Base-by-base conservation (phyloP, 1,140 invertebrate species). In the Megalonaias nervosa region DNA sequence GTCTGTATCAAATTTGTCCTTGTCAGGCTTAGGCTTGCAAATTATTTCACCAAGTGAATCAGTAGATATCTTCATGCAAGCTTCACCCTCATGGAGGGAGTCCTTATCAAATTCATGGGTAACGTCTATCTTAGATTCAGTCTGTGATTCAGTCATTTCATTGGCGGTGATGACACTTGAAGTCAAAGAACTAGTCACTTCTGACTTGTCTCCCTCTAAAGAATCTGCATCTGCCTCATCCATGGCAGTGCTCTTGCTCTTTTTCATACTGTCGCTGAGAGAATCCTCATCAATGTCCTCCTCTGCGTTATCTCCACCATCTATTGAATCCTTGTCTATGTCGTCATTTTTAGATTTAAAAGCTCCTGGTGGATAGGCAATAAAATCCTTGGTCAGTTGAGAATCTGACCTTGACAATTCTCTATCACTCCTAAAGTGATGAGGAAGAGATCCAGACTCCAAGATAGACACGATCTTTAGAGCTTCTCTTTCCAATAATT, bases 381-480 rank as follows among this genome's bases (percentile, higher is more conserved):
- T 26, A 31, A 76, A 31, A 72, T 77, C 75, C 26, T 66, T 67
- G 16, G 75, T 72, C 16, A 57, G 55, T 57, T 72, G 48, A 59
- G 75, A 77, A 56, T 77, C 75, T 56, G 75, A 67, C 72, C 73
- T 23, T 60, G 75, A 77, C 6, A 77, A 38, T 57, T 77, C 75
- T 15, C 70, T 70, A 59, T 77, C 75, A 77, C 75, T 72, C 12
- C 21, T 57, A 61, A 72, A 77, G 19, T 77, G 75, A 55, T 60
- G 59, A 23, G 75, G 56, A 75, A 98, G 87, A 66, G 95, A 94
- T 81, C 97, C 96, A 72, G 90, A 89, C 88, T 97, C 96, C 88
- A 97, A 94, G 86, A 96, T 95, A 0, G 95, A 96, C 5, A 89
- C 89, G 74, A 91, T 90, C 80, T 90, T 91, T 68, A 88, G 85